Base-by-base conservation (phyloP, 1,140 invertebrate species). In the Eubasilissa regina region DNA sequence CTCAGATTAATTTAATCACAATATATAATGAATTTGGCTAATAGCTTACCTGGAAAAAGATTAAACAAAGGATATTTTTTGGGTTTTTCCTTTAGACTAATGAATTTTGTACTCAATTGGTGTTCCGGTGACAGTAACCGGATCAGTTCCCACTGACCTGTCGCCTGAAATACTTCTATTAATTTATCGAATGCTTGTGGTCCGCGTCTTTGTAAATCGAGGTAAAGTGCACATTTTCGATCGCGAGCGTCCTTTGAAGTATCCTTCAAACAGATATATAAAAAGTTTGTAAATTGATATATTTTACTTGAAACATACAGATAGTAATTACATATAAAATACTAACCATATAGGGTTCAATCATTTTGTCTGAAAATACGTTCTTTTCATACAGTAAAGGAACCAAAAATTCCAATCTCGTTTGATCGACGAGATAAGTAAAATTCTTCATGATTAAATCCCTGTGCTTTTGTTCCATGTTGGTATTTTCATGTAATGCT, bases 361-460 rank as follows among this genome's bases (percentile, higher is more conserved):
- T 87, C 87, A 89, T 89, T 62, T 83, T 83, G 19, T 85, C 84
- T 0, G 88, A 88, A 76, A 89, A 89, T 4, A 89, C 87, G 51
- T 85, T 86, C 80, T 87, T 89, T 82, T 89, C 87, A 51, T 85
- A 86, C 4, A 89, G 77, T 12, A 82, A 74, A 11, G 86, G 83
- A 6, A 89, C 84, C 83, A 89, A 85, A 4, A 81, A 66, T 60
- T 89, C 85, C 3, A 89, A 78, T 75, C 88, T 86, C 6, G 88
- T 89, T 81, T 86, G 85, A 44, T 88, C 86, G 21, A 89, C 86
- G 19, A 89, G 83, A 11, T 87, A 88, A 4, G 35, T 75, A 82
- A 86, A 89, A 78, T 87, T 87, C 13, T 82, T 86, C 78, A 85
- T 85, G 55, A 89, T 88, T 6, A 85, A 84, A 55, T 84, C 81